A percentile compares a stretch with the other conserved stretches of the same genome.
Conservation (phyloP, 2,113 vertebrate genomes). For the Gorilla gorilla region DNA sequence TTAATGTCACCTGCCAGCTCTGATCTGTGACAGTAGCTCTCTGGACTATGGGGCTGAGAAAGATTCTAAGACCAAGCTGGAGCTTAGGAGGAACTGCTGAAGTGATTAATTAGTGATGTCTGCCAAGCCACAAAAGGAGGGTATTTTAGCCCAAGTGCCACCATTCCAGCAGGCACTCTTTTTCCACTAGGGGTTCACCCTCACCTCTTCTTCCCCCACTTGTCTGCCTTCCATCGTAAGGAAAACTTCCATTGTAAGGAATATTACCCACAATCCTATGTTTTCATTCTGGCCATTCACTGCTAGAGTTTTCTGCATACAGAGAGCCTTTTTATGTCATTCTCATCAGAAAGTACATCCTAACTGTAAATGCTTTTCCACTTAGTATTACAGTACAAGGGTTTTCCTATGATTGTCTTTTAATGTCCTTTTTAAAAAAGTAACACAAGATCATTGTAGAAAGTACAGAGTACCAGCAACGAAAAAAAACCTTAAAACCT, state of each 20-base stretch:
- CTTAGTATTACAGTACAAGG: neutral
- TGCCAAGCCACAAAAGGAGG: neutral
- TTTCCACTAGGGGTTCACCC: neutral
- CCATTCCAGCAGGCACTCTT: neutral
- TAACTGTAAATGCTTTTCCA: constrained; percentile 54
- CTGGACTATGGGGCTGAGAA: neutral
- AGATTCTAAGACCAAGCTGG: neutral
- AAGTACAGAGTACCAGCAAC: neutral
- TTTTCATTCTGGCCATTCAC: neutral
- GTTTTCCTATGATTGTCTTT: constrained; percentile 58
- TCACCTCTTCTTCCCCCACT: neutral
- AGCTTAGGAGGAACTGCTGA: neutral
- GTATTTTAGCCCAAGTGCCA: neutral
- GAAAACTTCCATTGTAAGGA: neutral
- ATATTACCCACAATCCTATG: neutral
- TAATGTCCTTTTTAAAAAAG: neutral
- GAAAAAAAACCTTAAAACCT: neutral
- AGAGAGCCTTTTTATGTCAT: neutral
- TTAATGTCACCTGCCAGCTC: neutral
- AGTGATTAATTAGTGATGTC: constrained; percentile 24
- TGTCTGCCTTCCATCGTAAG: neutral
- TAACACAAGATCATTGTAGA: neutral
- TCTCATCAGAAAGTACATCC: constrained; percentile 9
- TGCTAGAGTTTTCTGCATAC: neutral
- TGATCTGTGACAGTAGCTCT: neutral